Evolutionary conservation across 2,888 invertebrate genomes (phyloP).

Genomic region (Koerneria pararmatus): DNA sequence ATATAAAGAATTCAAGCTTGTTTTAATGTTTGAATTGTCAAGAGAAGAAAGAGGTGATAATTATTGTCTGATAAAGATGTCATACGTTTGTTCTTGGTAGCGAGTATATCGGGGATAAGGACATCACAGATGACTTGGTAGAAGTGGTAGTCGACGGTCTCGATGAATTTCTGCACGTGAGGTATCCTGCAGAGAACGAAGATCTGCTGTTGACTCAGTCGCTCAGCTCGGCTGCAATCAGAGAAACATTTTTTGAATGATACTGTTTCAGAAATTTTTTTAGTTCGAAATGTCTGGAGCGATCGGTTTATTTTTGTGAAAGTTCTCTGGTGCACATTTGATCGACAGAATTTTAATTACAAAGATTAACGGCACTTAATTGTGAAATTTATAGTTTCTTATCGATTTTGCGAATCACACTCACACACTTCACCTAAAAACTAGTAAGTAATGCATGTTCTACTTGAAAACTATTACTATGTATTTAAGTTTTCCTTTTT

Average conservation of each 20-base stretch:
- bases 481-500: too few relatives aligned
- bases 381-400: neutral
- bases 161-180: conserved; percentile 62
- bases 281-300: too few relatives aligned
- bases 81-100: conserved; percentile 59
- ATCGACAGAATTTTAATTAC: neutral
- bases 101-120: conserved; percentile 88
- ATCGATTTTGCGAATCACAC: neutral
- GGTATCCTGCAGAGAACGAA: conserved; percentile 61
- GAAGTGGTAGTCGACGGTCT: conserved; percentile 68
- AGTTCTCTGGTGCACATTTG: too few relatives aligned
- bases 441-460: too few relatives aligned
- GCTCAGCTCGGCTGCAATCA: conserved; percentile 14
- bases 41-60: neutral
- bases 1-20: neutral
- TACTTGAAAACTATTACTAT: too few relatives aligned
- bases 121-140: conserved; percentile 94
- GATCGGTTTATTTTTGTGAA: too few relatives aligned
- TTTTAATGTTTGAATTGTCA: neutral
- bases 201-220: conserved; percentile 50
- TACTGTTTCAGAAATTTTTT: too few relatives aligned
- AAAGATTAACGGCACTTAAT: neutral
- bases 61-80: neutral
- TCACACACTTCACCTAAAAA: too few relatives aligned
- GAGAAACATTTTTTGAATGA: too few relatives aligned